phyloP scores from a whole-genome alignment of 2,888 invertebrate genomes.

The Portevinia maculata region DNA sequence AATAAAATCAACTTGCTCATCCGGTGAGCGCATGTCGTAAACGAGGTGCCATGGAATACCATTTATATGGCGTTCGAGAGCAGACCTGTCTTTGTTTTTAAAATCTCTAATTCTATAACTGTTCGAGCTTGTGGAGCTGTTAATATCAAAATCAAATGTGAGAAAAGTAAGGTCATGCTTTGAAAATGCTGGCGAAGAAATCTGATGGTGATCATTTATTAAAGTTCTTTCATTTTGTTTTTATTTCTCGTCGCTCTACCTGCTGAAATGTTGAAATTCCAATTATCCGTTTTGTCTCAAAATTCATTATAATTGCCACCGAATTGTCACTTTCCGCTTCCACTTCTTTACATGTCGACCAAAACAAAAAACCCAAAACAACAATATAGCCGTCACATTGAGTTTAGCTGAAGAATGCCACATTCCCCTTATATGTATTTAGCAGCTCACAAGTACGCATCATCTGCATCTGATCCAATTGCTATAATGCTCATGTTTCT shows the following conservation, averaged over 20 bases:
- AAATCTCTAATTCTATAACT: too few relatives aligned
- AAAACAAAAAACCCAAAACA: neutral
- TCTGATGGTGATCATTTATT: too few relatives aligned
- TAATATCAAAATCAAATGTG: too few relatives aligned
- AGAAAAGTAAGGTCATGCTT: too few relatives aligned
- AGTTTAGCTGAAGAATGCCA: conserved; percentile 19
- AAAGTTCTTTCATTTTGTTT: neutral
- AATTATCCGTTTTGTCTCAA: neutral
- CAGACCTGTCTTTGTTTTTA: too few relatives aligned
- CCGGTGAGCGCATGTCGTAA: too few relatives aligned
- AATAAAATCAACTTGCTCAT: too few relatives aligned
- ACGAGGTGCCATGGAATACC: too few relatives aligned
- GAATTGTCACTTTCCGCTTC: conserved; percentile 53
- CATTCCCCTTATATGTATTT: conserved; percentile 50
- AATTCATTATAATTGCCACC: conserved; percentile 35
- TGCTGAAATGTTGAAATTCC: neutral
- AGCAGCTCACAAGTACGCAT: conserved; percentile 42
- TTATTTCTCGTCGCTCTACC: neutral
- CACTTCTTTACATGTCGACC: neutral
- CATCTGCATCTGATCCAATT: conserved; percentile 62
- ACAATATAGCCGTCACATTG: neutral
- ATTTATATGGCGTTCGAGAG: too few relatives aligned
- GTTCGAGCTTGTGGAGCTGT: too few relatives aligned
- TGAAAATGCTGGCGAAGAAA: too few relatives aligned
- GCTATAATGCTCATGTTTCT: conserved; percentile 39